Conservation (phyloP, 2,888 invertebrate genomes). For the Sturmia bella region DNA sequence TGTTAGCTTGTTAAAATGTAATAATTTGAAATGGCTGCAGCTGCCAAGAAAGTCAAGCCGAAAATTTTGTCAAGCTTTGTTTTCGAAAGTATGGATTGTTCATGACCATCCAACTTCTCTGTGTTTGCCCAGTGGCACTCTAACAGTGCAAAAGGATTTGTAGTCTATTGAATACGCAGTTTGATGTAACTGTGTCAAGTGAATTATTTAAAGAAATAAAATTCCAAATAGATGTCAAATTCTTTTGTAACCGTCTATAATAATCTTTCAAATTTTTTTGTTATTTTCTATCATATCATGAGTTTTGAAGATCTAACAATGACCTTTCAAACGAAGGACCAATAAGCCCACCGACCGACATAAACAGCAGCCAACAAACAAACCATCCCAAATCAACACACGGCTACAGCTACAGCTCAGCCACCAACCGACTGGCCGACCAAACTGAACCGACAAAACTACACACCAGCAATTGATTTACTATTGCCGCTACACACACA, state of each 20-base stretch:
- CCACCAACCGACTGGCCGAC: conserved; percentile 28
- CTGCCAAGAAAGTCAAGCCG: too few species aligned
- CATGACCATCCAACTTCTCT: too few species aligned
- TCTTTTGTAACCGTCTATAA: not conserved
- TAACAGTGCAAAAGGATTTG: too few species aligned
- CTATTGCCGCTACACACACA: not conserved
- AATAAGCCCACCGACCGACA: not conserved
- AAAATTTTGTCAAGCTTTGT: too few species aligned
- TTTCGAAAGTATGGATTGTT: too few species aligned
- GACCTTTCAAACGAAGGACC: conserved; percentile 3
- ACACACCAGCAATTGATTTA: conserved; percentile 25
- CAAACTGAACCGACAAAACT: conserved; percentile 36
- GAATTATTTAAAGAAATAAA: too few species aligned
- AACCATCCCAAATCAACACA: conserved; percentile 3
- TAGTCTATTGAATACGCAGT: too few species aligned
- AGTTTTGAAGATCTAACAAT: conserved; percentile 30
- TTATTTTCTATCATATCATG: not conserved
- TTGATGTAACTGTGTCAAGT: too few species aligned
- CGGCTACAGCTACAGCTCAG: not conserved
- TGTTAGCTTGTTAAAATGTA: too few species aligned
- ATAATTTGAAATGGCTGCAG: too few species aligned
- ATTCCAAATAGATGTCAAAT: not conserved
- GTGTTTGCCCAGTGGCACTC: too few species aligned
- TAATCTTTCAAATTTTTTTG: not conserved
- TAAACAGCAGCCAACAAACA: not conserved